Conservation (phyloP, 2,888 invertebrate genomes). For the Agonopterix heracliana region DNA sequence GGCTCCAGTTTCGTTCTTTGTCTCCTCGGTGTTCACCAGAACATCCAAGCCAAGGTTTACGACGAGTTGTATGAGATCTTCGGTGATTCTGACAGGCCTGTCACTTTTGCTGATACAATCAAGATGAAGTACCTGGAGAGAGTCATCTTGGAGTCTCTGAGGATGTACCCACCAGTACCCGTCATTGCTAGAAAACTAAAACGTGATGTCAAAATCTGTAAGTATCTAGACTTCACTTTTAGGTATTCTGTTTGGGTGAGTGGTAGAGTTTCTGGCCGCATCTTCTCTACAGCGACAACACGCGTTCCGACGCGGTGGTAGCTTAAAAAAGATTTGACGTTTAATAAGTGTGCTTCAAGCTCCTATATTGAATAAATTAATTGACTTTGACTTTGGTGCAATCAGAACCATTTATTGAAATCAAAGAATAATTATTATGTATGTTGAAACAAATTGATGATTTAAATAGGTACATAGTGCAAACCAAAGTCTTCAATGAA, state of each 20-base stretch:
- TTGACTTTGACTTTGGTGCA: no score
- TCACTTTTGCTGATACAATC: slow-evolving; percentile 85
- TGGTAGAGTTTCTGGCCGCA: no score
- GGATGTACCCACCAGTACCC: slow-evolving; percentile 88
- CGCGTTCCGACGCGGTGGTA: no score
- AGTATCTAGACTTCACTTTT: slow-evolving; percentile 5
- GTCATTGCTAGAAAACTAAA: slow-evolving; percentile 83
- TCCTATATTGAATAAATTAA: no score
- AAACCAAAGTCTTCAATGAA: no score
- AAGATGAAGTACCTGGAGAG: slow-evolving; percentile 89
- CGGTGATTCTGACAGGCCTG: slow-evolving; percentile 85
- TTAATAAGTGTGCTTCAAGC: no score
- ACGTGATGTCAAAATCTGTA: slow-evolving; percentile 81
- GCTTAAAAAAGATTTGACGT: no score
- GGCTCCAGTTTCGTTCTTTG: slow-evolving; percentile 92
- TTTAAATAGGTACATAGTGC: no score
- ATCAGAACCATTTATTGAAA: no score
- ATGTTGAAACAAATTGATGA: no score
- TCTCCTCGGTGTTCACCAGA: slow-evolving; percentile 86
- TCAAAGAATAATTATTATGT: no score
- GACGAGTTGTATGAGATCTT: slow-evolving; percentile 86
- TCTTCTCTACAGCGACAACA: no score
- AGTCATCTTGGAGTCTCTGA: slow-evolving; percentile 84
- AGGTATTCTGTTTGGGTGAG: not conserved
- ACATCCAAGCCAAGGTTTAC: slow-evolving; percentile 85